Percentiles rank a stretch among this genome's conserved stretches.
These are phyloP conservation scores for Leguminivora glycinivorella DNA, from an alignment of 1,140 invertebrate genomes.

Conservation along the genomic window DNA sequence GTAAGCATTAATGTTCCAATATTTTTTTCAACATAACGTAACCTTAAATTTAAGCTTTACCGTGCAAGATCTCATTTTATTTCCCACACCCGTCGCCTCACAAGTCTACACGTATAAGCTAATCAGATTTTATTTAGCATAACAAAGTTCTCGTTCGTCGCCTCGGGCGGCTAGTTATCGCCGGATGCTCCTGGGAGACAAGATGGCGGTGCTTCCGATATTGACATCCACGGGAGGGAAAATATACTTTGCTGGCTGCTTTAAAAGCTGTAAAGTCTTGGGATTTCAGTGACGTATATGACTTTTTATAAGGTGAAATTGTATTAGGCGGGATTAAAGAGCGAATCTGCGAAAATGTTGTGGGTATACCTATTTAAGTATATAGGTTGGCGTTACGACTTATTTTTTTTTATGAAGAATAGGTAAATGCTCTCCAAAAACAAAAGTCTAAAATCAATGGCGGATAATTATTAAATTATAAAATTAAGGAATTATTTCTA, in stretches of 20 bases:
- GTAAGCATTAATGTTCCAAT: too few species aligned
- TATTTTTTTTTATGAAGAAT: too few species aligned
- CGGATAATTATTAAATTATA: too few species aligned
- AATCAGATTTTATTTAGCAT: constrained; percentile 24
- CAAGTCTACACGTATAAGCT: not conserved
- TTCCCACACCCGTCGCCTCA: not conserved
- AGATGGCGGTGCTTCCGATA: constrained; percentile 14
- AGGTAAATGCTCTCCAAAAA: too few species aligned
- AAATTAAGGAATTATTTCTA: too few species aligned
- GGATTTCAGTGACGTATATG: not conserved
- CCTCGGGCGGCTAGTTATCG: constrained; percentile 16
- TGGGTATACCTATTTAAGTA: too few species aligned
- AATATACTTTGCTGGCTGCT: not conserved
- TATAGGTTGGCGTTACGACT: too few species aligned
- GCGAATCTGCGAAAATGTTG: not conserved
- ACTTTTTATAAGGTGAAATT: not conserved
- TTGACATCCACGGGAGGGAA: constrained; percentile 6
- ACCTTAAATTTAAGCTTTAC: too few species aligned
- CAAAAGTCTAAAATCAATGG: too few species aligned
- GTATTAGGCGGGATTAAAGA: not conserved
- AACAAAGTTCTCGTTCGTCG: constrained; percentile 6
- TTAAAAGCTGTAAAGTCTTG: not conserved
- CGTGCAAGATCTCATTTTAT: too few species aligned
- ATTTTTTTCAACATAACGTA: too few species aligned
- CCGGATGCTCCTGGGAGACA: constrained; percentile 15